A percentile compares a stretch with the other conserved stretches of the same genome.
Conservation (phyloP, 2,113 vertebrate genomes). For the Panthera leo region DNA sequence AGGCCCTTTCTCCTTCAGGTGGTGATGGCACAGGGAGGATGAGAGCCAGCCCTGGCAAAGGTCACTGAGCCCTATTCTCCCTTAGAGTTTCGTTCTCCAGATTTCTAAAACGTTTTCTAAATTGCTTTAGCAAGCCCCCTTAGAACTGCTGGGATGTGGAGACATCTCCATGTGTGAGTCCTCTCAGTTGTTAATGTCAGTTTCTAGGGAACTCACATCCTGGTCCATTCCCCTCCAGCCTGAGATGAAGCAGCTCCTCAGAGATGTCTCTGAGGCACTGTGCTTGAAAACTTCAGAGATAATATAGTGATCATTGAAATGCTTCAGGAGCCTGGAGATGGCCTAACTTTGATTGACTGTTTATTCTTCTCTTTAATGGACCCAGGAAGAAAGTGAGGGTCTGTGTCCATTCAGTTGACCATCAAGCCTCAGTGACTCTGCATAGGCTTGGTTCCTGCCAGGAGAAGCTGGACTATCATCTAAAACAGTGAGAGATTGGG, state of each 20-base stretch:
- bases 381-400: neutral
- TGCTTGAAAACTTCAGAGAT: neutral
- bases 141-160: neutral
- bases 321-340: neutral
- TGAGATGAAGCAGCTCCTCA: neutral
- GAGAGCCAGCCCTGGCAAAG: neutral
- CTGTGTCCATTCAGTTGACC: neutral
- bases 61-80: neutral
- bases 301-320: neutral
- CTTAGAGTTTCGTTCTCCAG: neutral
- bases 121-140: neutral
- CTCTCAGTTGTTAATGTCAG: neutral
- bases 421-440: neutral
- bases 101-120: neutral
- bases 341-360: neutral
- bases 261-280: neutral
- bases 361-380: slow-evolving; percentile 15
- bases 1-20: neutral
- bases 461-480: neutral
- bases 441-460: neutral
- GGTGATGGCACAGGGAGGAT: no score
- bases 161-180: neutral
- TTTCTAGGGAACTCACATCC: neutral
- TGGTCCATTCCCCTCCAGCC: neutral
- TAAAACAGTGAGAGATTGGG: neutral